Conservation (phyloP, 2,797 vertebrate genomes). For the Rhinella marina region DNA sequence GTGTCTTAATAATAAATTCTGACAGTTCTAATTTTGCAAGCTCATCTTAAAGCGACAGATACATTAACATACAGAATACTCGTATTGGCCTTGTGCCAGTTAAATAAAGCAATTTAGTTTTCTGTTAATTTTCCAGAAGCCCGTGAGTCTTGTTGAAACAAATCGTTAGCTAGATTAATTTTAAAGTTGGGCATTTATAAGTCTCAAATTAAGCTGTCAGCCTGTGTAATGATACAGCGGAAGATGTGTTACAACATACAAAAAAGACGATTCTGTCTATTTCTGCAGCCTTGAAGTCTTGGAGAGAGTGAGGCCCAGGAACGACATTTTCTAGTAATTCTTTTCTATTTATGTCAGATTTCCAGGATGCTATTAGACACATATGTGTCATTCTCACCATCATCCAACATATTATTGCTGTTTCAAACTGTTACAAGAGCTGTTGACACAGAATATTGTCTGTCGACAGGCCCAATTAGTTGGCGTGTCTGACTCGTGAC, state of each 20-base stretch:
- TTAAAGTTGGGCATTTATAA: slow-evolving; percentile 72
- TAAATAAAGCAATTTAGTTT: slow-evolving; percentile 51
- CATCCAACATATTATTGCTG: slow-evolving; percentile 84
- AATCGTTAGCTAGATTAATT: slow-evolving; percentile 72
- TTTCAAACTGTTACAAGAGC: slow-evolving; percentile 82
- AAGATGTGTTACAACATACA: slow-evolving; percentile 66
- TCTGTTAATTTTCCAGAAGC: slow-evolving; percentile 63
- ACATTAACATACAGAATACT: slow-evolving; percentile 54
- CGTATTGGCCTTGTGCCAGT: slow-evolving; percentile 59
- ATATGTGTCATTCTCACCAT: slow-evolving; percentile 80
- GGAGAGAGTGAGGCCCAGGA: slow-evolving; percentile 66
- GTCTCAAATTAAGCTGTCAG: slow-evolving; percentile 78
- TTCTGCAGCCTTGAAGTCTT: slow-evolving; percentile 42
- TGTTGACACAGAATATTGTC: slow-evolving; percentile 84
- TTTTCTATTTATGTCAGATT: slow-evolving; percentile 81
- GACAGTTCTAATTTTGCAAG: slow-evolving; percentile 37
- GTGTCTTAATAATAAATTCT: slow-evolving; percentile 16
- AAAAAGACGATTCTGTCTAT: slow-evolving; percentile 59
- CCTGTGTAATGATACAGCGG: slow-evolving; percentile 69
- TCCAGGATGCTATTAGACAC: slow-evolving; percentile 80
- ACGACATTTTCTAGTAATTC: slow-evolving; percentile 76
- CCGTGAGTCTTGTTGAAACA: slow-evolving; percentile 68
- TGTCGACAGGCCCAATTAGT: slow-evolving; percentile 85
- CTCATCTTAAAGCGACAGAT: slow-evolving; percentile 47
- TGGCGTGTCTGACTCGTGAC: slow-evolving; percentile 82